Evolutionary conservation across 2,113 vertebrate species (phyloP).

Genomic region (Chitala chitala): DNA sequence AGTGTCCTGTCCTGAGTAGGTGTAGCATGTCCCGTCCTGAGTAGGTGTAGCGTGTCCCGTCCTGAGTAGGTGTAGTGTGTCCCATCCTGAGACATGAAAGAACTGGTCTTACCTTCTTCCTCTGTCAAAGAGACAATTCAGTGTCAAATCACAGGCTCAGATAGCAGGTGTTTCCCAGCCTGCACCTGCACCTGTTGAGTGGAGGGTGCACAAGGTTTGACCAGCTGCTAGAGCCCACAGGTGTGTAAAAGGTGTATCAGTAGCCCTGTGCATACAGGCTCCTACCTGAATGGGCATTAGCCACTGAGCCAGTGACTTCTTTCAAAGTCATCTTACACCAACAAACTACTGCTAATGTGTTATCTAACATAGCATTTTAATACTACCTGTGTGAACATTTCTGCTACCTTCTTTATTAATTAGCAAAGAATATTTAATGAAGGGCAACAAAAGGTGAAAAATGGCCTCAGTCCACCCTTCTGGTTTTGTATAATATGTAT

Average conservation of each 20-base stretch:
- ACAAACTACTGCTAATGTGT: background rate
- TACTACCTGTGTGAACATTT: background rate
- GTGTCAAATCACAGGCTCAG: background rate
- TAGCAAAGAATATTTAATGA: no score
- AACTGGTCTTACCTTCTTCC: no score
- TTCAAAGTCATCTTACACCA: background rate
- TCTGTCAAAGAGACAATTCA: background rate
- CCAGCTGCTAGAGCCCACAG: no score
- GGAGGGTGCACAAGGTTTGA: no score
- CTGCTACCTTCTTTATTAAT: no score
- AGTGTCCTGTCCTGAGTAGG: background rate
- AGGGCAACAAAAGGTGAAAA: no score
- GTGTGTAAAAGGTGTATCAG: no score
- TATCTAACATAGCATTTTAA: background rate
- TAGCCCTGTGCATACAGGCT: background rate
- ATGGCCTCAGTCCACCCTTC: no score
- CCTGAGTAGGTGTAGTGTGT: background rate
- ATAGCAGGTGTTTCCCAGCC: background rate
- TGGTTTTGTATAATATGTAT: no score
- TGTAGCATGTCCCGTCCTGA: background rate
- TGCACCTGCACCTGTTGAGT: background rate
- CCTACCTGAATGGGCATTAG: background rate
- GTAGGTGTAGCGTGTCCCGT: background rate
- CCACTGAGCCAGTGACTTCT: background rate
- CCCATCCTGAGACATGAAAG: background rate